A percentile compares a stretch with the other conserved stretches of the same genome.
Conservation (phyloP, 2,797 vertebrate species). For the Nannoperca australis region DNA sequence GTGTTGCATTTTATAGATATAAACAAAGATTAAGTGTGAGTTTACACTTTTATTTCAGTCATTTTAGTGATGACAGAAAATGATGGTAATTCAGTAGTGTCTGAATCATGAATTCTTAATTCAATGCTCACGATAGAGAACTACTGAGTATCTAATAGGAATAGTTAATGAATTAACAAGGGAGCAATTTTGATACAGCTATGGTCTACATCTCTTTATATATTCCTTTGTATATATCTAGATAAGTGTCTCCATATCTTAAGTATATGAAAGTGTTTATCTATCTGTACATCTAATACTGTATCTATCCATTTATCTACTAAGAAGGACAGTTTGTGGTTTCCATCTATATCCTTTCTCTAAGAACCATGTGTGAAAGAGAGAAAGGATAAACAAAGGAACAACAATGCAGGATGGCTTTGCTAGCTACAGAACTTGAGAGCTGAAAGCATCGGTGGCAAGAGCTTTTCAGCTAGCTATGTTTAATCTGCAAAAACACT, state of each 20-base stretch:
- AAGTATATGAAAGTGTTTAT: neutral
- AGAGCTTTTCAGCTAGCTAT: constrained; percentile 55
- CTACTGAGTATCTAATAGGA: neutral
- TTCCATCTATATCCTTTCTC: neutral
- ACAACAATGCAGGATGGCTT: constrained; percentile 20
- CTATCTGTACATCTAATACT: neutral
- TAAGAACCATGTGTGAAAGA: neutral
- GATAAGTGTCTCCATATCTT: neutral
- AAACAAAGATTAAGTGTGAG: neutral
- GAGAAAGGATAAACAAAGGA: constrained; percentile 11
- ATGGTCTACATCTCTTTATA: neutral
- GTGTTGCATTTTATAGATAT: neutral
- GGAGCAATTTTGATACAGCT: neutral
- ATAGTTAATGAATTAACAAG: constrained; percentile 2
- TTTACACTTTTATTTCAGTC: neutral
- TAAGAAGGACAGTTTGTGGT: neutral
- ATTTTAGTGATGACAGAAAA: neutral
- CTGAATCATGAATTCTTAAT: constrained; percentile 1
- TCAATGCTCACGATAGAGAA: neutral
- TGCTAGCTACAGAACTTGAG: constrained; percentile 29
- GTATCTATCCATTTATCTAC: constrained; percentile 15
- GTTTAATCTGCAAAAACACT: constrained; percentile 79
- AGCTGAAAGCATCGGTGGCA: constrained; percentile 34
- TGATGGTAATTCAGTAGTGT: neutral
- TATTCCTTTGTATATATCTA: neutral